Base-by-base conservation (phyloP, 2,888 invertebrate genomes). In the Venustoraphidia nigricollis region DNA sequence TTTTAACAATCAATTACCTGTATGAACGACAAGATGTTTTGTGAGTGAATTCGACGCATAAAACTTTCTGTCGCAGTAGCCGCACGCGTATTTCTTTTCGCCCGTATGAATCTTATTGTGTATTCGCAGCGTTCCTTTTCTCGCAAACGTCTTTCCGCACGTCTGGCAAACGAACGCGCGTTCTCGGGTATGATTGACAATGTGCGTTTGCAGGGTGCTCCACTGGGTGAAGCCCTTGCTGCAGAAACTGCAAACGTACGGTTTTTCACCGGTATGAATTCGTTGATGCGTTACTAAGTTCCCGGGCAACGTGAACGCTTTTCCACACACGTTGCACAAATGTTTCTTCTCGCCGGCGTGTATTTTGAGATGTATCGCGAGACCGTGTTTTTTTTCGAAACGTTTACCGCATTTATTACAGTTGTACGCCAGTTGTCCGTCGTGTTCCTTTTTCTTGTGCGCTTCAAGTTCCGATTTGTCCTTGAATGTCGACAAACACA, bases 321-420 rank as follows among this genome's bases (percentile, higher is more conserved):
- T 51, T 6, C 51, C 51, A 36, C 51, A 51, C 34, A 46, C 44
- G 40, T 48, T 51, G 40, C 51, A 51, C 1, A 40, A 27, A 36
- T 43, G 48, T 10, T 27, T 40, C 6, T 35, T 43, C 10, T 37
- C 37, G 27, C 40, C 43, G 10, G 40, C 43, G 37, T 51, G 51
- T 36, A 17, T 45, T 13, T 34, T 36, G 10, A 45, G 35, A 36
- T 51, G 51, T 40, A 44, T 40, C 37, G 48, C 41, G 38, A 51
- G 46, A 40, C 46, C 44, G 3, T 10, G 14, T 6, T 36, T 34
- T 10, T 44, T 44, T 8, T 36, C 36, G 14, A 44, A 44, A 36
- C 13, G 36, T 10, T 44, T 35, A 36, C 27, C 14, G 37, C 44
- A 44, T n/a, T 11, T 44, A 11, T 44, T 44, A 37, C 44, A 44